Evolutionary conservation across 2,888 invertebrate species (phyloP), one percentile per base, ranked within the genome.

Genomic region (Drosophila recens): DNA sequence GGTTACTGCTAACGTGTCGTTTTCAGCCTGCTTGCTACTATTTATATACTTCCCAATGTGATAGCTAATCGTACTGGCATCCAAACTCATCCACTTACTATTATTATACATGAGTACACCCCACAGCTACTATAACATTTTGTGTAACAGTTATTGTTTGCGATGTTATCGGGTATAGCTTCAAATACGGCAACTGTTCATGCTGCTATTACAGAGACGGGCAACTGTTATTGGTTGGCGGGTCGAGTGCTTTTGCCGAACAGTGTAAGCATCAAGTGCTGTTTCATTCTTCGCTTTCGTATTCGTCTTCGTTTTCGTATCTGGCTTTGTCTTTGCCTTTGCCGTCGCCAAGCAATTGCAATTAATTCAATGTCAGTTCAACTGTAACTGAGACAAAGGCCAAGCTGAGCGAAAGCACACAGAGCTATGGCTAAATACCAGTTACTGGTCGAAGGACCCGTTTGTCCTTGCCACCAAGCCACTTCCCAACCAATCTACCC

Each of bases 351-450:
- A 57, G 71, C 66, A 75, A 79, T 79, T 79, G 79, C 79, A 79
- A 81, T 79, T 79, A 79, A 81, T 79, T 79, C 79, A 79, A 75
- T 81, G 82, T 78, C 79, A 75, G 79, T 75, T 81, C 62, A 75
- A 78, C 75, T 75, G 79, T 78, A 69, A 72, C 75, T 67, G 74
- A 72, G 82, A 72, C 81, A 80, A 80, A 74, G 78, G 74, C 74
- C 52, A 80, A 74, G 67, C 72, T 71, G 23, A 42, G 49, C 11
- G 6, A 51, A 40, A 58, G 17, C 33, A 20, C 20, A 42, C 62
- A 40, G 20, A 71, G 43, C 40, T 17, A 66, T n/a, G 17, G 62
- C 54, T 36, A 53, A 67, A 67, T 27, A 36, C 30, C 45, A 67
- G 67, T 63, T 68, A 54, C 58, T 49, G 56, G 49, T 57, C 56